Conservation (phyloP, 2,888 invertebrate species). For the Coremacera marginata region DNA sequence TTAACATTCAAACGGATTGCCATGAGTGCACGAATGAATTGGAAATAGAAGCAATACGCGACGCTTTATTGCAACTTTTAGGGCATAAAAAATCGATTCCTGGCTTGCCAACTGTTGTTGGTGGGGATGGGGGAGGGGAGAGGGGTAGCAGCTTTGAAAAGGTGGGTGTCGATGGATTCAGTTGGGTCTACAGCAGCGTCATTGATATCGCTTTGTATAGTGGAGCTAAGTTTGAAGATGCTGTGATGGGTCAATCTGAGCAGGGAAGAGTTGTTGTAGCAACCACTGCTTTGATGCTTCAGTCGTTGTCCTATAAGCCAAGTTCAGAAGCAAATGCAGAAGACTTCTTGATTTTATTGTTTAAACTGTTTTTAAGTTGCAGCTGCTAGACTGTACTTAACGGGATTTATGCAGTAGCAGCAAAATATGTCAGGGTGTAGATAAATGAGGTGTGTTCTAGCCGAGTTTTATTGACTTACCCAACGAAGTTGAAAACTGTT, state of each 20-base stretch:
- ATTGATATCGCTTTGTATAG: neutral
- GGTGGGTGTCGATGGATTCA: neutral
- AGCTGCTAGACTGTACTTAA: constrained; percentile 28
- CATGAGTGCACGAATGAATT: constrained; percentile 42
- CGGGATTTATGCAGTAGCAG: neutral
- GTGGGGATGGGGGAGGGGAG: neutral
- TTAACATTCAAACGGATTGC: constrained; percentile 41
- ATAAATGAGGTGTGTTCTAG: neutral
- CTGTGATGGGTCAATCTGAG: neutral
- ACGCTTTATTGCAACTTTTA: constrained; percentile 24
- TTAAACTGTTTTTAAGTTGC: constrained; percentile 46
- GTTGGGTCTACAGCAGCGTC: neutral
- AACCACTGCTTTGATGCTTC: neutral
- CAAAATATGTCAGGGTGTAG: neutral
- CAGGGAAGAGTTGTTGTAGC: too few relatives aligned
- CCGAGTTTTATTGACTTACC: neutral
- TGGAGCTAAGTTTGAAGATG: neutral
- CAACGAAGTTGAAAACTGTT: too few relatives aligned
- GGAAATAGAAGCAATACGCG: constrained; percentile 35
- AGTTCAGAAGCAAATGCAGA: constrained; percentile 42
- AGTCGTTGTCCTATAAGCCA: constrained; percentile 38
- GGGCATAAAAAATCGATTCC: constrained; percentile 33
- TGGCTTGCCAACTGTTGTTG: neutral
- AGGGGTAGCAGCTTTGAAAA: neutral
- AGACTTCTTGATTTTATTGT: constrained; percentile 42